Evolutionary conservation across 2,113 vertebrate genomes (phyloP).

Genomic region (Bubo scandiacus): DNA sequence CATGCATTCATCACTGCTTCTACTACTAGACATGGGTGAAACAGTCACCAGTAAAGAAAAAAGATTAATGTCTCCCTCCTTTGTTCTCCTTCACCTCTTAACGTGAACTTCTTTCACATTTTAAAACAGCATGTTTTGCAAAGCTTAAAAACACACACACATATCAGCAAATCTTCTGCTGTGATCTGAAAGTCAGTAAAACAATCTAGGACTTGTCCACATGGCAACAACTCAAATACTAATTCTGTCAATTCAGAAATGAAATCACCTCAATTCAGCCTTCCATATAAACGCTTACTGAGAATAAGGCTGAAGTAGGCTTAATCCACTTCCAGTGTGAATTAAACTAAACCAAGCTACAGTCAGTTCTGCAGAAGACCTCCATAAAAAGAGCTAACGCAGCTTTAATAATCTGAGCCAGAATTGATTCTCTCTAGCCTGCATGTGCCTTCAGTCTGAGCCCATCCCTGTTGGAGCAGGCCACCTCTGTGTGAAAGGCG

Average conservation of each 20-base stretch:
- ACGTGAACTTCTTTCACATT: background rate
- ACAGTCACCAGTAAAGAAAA: background rate
- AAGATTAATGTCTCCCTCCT: background rate
- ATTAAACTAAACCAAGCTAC: background rate
- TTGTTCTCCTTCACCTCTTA: background rate
- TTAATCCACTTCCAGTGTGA: background rate
- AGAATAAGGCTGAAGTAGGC: background rate
- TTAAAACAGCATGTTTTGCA: background rate
- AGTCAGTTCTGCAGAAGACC: background rate
- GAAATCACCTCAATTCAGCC: background rate
- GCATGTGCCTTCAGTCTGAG: background rate
- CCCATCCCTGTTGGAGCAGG: too few species aligned
- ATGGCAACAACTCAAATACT: background rate
- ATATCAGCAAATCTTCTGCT: background rate
- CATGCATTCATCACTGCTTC: background rate
- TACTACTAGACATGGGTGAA: background rate
- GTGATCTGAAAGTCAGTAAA: background rate
- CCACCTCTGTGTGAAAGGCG: background rate
- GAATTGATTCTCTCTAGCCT: background rate
- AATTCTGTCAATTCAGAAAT: background rate
- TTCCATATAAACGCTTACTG: rapidly evolving
- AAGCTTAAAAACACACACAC: background rate
- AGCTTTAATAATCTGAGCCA: background rate
- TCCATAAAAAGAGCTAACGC: rapidly evolving
- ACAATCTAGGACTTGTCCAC: background rate